These are phyloP conservation scores for Leiothrix lutea DNA, from an alignment of 2,113 vertebrate genomes.

Conservation along the genomic window DNA sequence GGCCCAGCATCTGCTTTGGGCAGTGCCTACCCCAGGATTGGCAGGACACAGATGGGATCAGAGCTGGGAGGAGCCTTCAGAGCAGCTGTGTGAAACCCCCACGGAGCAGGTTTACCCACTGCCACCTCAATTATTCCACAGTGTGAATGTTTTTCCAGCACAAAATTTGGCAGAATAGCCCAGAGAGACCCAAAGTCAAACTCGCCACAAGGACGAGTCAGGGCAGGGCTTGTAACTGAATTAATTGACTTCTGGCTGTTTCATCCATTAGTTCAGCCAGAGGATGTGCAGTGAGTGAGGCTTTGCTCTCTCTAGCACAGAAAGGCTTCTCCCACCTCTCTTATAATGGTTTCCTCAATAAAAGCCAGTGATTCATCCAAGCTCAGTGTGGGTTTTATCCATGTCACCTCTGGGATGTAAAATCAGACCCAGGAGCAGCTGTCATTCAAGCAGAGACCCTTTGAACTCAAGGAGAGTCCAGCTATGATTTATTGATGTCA, in stretches of 20 bases:
- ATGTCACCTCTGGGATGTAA: background rate
- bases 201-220: background rate
- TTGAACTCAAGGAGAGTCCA: background rate
- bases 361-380: background rate
- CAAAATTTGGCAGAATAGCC: background rate
- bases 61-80: background rate
- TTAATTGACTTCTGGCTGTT: background rate
- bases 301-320: background rate
- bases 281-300: background rate
- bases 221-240: background rate
- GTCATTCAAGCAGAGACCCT: background rate
- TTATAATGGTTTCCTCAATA: background rate
- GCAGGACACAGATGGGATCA: background rate
- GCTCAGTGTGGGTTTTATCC: background rate
- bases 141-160: background rate
- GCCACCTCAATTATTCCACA: background rate
- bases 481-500: background rate
- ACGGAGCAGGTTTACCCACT: fast-evolving
- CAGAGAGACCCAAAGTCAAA: background rate
- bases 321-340: background rate
- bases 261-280: background rate
- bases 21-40: background rate
- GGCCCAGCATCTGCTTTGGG: background rate
- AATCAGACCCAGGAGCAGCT: background rate
- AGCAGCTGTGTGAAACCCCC: background rate